Evolutionary conservation across 2,797 vertebrate species (phyloP).

Genomic region (Lacerta agilis): DNA sequence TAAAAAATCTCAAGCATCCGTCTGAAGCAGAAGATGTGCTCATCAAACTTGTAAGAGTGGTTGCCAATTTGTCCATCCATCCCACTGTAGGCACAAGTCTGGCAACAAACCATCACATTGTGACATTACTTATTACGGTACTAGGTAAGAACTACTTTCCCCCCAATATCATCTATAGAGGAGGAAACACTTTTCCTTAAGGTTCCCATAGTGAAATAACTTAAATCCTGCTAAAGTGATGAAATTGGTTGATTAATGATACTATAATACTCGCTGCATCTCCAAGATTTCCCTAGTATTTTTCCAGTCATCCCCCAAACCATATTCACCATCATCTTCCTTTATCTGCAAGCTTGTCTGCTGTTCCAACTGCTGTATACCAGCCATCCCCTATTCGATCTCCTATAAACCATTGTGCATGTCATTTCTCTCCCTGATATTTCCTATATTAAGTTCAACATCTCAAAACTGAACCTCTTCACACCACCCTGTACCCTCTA

Average conservation of each 20-base stretch:
- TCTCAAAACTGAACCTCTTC: neutral
- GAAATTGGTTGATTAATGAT: neutral
- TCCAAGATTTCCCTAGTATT: neutral
- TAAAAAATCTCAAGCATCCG: neutral
- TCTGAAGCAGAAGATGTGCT: conserved; percentile 86
- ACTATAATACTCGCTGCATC: neutral
- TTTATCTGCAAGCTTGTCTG: neutral
- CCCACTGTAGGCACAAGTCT: conserved; percentile 81
- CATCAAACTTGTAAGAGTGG: conserved; percentile 90
- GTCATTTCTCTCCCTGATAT: neutral
- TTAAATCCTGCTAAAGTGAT: neutral
- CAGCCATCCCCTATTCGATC: neutral
- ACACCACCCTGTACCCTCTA: neutral
- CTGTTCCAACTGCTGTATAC: neutral
- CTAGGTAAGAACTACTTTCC: conserved; percentile 80
- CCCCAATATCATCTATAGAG: neutral
- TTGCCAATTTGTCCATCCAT: conserved; percentile 92
- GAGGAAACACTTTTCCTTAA: neutral
- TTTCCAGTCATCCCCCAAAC: neutral
- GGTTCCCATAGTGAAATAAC: neutral
- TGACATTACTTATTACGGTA: conserved; percentile 84
- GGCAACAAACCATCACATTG: conserved; percentile 75
- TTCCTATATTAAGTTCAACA: neutral
- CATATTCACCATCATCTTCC: neutral
- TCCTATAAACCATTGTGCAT: neutral